These are phyloP conservation scores for Germaria angustata DNA, from an alignment of 2,888 invertebrate genomes.

Conservation along the genomic window DNA sequence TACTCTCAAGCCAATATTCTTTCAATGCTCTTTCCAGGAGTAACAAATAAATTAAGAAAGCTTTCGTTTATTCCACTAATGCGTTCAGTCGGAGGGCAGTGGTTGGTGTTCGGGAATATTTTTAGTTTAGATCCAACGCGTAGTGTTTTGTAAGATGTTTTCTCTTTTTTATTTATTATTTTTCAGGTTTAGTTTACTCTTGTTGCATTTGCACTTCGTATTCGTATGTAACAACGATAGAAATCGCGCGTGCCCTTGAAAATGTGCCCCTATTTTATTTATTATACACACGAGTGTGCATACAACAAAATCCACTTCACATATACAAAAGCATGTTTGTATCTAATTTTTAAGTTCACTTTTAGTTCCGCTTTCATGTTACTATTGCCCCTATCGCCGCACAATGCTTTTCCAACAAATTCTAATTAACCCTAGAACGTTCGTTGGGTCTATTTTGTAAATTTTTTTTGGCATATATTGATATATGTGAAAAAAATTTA, in stretches of 20 bases:
- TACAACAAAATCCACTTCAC: constrained; percentile 14
- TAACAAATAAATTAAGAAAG: constrained; percentile 12
- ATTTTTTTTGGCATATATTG: neutral
- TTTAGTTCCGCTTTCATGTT: constrained; percentile 64
- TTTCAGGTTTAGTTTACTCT: neutral
- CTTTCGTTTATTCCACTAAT: constrained; percentile 23
- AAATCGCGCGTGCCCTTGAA: constrained; percentile 65
- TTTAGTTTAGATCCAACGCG: constrained; percentile 57
- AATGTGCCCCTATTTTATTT: constrained; percentile 57
- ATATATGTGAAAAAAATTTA: too few species aligned
- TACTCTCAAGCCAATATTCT: neutral
- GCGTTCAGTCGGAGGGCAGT: constrained; percentile 25
- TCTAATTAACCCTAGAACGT: neutral
- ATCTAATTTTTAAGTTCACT: constrained; percentile 17
- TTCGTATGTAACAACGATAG: constrained; percentile 35
- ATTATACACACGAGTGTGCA: constrained; percentile 15
- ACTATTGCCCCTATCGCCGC: constrained; percentile 5
- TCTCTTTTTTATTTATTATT: neutral
- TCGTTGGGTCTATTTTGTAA: neutral
- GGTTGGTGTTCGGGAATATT: neutral
- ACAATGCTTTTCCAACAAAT: neutral
- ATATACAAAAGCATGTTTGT: neutral
- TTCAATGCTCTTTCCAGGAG: neutral
- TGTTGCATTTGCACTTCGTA: constrained; percentile 11
- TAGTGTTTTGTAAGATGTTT: constrained; percentile 18